A percentile compares a stretch with the other conserved stretches of the same genome.
Evolutionary conservation across 2,888 invertebrate genomes (phyloP).

Genomic region (Smittia aterrima): DNA sequence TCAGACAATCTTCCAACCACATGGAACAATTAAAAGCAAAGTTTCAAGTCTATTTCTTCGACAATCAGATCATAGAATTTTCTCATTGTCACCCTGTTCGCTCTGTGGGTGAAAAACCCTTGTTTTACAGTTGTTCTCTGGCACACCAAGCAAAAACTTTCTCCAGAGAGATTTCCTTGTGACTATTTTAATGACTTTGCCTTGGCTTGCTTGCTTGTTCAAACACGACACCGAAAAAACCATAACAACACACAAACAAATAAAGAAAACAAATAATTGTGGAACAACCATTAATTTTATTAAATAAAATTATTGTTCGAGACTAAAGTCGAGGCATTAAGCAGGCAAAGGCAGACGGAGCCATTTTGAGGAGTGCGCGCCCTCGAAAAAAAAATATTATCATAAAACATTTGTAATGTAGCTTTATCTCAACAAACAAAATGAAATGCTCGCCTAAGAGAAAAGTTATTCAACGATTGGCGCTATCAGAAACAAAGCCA

Average conservation of each 20-base stretch:
- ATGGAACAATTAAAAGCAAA: constrained; percentile 34
- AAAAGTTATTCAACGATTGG: constrained; percentile 34
- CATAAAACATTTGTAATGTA: constrained; percentile 41
- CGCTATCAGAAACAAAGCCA: constrained; percentile 36
- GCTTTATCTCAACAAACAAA: constrained; percentile 21
- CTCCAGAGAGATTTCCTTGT: constrained; percentile 2
- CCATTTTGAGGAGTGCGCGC: constrained; percentile 32
- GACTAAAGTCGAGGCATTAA: not conserved
- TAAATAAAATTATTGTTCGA: not conserved
- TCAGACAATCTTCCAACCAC: no score
- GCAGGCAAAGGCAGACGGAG: not conserved
- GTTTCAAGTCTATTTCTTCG: no score
- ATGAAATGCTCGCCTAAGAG: constrained; percentile 23
- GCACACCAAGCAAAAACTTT: not conserved
- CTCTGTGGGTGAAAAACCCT: constrained; percentile 33
- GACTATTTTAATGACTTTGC: constrained; percentile 6
- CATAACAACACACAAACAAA: constrained; percentile 39
- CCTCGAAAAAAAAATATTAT: constrained; percentile 26
- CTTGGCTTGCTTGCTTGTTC: not conserved
- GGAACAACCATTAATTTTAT: constrained; percentile 38
- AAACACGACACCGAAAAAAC: constrained; percentile 34
- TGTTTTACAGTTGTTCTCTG: constrained; percentile 37
- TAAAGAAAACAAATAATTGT: constrained; percentile 33
- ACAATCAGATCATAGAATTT: constrained; percentile 5
- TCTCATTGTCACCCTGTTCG: constrained; percentile 35